These are phyloP conservation scores for Tragelaphus buxtoni DNA, from an alignment of 2,113 vertebrate species.

Conservation along the genomic window DNA sequence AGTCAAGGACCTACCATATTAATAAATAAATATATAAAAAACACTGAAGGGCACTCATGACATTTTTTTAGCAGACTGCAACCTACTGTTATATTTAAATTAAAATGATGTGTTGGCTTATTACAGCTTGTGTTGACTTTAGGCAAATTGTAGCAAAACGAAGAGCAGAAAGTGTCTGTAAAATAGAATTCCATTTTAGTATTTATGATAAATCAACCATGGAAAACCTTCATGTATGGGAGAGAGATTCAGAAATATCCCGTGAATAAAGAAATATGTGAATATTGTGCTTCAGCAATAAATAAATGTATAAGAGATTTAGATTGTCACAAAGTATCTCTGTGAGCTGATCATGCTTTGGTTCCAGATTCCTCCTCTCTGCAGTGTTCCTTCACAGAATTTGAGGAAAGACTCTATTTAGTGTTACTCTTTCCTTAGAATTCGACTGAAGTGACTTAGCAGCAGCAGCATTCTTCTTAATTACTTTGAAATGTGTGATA, in stretches of 20 bases:
- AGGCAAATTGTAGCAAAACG: background rate
- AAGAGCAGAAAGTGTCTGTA: constrained; percentile 5
- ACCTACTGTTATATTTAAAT: constrained; percentile 27
- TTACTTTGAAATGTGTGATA: constrained; percentile 12
- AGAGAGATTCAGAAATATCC: background rate
- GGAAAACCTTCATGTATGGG: background rate
- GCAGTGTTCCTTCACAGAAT: background rate
- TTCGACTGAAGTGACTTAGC: too few relatives aligned
- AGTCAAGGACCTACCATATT: background rate
- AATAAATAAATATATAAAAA: background rate
- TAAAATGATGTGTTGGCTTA: constrained; percentile 35
- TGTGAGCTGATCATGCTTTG: background rate
- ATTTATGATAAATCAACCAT: constrained; percentile 32
- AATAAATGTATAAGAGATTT: background rate
- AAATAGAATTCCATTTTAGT: constrained; percentile 36
- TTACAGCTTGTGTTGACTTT: constrained; percentile 30
- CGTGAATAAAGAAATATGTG: constrained; percentile 32
- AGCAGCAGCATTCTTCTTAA: background rate
- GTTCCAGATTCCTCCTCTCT: background rate
- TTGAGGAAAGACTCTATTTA: background rate
- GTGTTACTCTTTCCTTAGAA: background rate
- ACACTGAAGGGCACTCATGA: background rate
- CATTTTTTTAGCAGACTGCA: constrained; percentile 1
- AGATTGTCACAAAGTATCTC: background rate
- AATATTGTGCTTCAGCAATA: background rate